phyloP scores from a whole-genome alignment of 1,140 invertebrate species.

The Bombus turneri region DNA sequence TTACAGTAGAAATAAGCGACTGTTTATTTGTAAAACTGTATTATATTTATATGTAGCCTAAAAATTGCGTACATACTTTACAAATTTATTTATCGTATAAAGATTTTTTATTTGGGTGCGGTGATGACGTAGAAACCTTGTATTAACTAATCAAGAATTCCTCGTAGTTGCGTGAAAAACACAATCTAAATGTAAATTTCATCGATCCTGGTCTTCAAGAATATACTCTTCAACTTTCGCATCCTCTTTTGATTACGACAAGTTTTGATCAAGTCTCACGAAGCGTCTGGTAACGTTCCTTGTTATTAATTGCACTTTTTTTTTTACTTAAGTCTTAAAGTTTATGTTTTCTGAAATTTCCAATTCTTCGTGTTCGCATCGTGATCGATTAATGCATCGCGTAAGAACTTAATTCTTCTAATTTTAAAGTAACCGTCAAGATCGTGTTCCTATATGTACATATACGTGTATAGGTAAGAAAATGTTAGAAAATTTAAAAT shows the following conservation, averaged over 20 bases:
- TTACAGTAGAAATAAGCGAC: too few relatives aligned
- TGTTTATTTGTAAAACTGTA: too few relatives aligned
- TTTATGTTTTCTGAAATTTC: background rate
- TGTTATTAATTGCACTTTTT: slow-evolving; percentile 50
- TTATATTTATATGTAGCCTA: too few relatives aligned
- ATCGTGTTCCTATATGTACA: too few relatives aligned
- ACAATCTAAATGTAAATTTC: slow-evolving; percentile 67
- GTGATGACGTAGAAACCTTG: slow-evolving; percentile 42
- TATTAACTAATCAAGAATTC: slow-evolving; percentile 52
- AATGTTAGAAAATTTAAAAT: too few relatives aligned
- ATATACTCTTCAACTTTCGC: slow-evolving; percentile 23
- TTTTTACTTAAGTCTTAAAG: background rate
- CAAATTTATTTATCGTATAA: background rate
- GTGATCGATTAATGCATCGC: background rate
- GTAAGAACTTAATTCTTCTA: too few relatives aligned
- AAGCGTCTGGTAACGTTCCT: slow-evolving; percentile 21
- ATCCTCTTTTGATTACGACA: slow-evolving; percentile 57
- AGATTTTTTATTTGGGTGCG: slow-evolving; percentile 8
- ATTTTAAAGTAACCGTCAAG: too few relatives aligned
- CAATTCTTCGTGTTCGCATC: background rate
- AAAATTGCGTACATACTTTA: background rate
- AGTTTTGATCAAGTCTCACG: slow-evolving; percentile 60
- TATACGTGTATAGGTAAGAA: too few relatives aligned
- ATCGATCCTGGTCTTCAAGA: slow-evolving; percentile 50
- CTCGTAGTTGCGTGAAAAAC: slow-evolving; percentile 36